These are phyloP conservation scores for Strigamia maritima DNA, from an alignment of 2,888 invertebrate species.

Conservation along the genomic window DNA sequence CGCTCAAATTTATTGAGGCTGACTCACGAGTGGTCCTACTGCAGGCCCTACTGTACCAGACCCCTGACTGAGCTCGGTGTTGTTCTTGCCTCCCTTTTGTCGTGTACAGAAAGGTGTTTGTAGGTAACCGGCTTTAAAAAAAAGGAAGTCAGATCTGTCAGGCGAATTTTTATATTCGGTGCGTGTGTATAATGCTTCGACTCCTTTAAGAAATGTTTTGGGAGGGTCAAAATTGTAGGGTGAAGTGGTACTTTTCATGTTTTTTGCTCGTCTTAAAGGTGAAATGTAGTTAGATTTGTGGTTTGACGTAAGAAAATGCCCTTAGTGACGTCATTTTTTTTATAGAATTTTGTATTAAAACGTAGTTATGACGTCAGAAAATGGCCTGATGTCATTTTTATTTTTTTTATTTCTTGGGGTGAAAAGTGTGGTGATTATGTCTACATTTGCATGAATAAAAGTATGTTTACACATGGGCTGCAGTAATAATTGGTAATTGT, in stretches of 20 bases:
- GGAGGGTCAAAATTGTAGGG: neutral
- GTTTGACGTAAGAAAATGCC: too few species aligned
- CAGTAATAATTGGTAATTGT: neutral
- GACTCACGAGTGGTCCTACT: constrained; percentile 29
- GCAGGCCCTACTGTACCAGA: constrained; percentile 10
- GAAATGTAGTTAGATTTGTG: neutral
- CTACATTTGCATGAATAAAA: too few species aligned
- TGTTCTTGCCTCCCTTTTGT: constrained; percentile 26
- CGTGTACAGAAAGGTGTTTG: constrained; percentile 3
- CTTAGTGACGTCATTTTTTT: neutral
- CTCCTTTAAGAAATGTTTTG: neutral
- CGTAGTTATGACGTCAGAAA: neutral
- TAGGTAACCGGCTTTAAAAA: constrained; percentile 15
- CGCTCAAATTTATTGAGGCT: constrained; percentile 24
- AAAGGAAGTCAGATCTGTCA: constrained; percentile 7
- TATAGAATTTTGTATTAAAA: too few species aligned
- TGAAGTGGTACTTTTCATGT: neutral
- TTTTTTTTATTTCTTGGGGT: too few species aligned
- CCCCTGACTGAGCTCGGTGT: neutral
- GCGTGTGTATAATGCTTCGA: neutral
- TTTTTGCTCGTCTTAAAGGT: too few species aligned
- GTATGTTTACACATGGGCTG: neutral
- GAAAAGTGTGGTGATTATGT: too few species aligned
- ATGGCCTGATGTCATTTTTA: neutral
- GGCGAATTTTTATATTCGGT: neutral